These are phyloP conservation scores for Phaetusa simplex DNA, from an alignment of 2,113 vertebrate genomes.

Conservation along the genomic window DNA sequence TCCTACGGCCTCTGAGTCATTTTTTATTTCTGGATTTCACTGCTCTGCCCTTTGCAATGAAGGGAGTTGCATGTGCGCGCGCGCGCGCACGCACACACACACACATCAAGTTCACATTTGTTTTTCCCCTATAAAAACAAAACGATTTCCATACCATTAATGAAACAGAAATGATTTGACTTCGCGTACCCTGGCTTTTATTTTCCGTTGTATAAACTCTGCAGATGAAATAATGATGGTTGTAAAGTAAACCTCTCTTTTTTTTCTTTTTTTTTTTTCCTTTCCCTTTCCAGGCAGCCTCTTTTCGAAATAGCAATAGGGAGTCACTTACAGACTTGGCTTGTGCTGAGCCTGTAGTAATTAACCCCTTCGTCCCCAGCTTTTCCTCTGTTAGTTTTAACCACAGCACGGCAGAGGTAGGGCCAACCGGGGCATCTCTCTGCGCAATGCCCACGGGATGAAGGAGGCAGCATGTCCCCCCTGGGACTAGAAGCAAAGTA, in stretches of 20 bases:
- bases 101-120: conserved; percentile 44
- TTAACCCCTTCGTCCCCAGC: conserved; percentile 32
- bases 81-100: not conserved
- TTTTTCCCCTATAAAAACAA: conserved; percentile 57
- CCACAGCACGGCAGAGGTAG: not conserved
- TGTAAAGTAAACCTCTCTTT: conserved; percentile 39
- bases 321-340: conserved; percentile 64
- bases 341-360: conserved; percentile 1
- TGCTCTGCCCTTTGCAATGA: conserved; percentile 60
- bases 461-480: not conserved
- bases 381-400: not conserved
- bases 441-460: not conserved
- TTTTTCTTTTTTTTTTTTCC: not conserved
- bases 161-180: conserved; percentile 46
- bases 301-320: conserved; percentile 48
- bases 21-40: conserved; percentile 66
- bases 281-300: conserved; percentile 51
- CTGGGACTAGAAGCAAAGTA: not conserved
- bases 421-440: not conserved
- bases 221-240: conserved; percentile 50
- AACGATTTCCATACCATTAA: conserved; percentile 63
- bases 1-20: conserved; percentile 66
- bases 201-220: conserved; percentile 61
- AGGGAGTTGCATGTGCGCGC: not conserved
- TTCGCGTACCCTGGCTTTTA: not conserved